Percentiles rank a stretch among this genome's conserved stretches.
phyloP scores from a whole-genome alignment of 2,797 vertebrate genomes.

The Microcaecilia unicolor region DNA sequence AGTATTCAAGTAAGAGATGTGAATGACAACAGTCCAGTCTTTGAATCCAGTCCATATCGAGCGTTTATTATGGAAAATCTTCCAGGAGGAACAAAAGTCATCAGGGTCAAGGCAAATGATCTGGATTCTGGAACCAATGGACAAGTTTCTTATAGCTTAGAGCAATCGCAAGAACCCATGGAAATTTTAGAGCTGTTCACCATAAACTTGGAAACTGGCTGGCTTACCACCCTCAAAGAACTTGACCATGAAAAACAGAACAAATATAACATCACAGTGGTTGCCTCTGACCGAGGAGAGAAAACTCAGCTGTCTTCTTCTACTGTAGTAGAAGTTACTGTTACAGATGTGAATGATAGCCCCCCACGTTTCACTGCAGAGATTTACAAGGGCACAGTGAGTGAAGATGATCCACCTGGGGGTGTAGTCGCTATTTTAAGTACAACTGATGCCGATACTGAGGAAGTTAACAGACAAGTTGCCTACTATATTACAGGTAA shows the following conservation, averaged over 20 bases:
- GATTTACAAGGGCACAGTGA: slow-evolving; percentile 96
- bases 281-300: slow-evolving; percentile 83
- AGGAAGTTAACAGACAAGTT: slow-evolving; percentile 83
- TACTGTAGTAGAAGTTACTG: slow-evolving; percentile 72
- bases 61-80: slow-evolving; percentile 87
- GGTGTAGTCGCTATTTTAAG: slow-evolving; percentile 92
- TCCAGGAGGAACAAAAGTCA: slow-evolving; percentile 72
- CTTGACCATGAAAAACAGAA: slow-evolving; percentile 76
- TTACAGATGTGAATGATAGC: slow-evolving; percentile 91
- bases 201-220: slow-evolving; percentile 82
- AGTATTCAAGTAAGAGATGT: slow-evolving; percentile 88
- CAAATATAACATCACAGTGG: slow-evolving; percentile 64
- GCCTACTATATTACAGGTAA: slow-evolving; percentile 92
- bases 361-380: slow-evolving; percentile 90
- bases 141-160: slow-evolving; percentile 79
- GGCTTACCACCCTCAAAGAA: slow-evolving; percentile 85
- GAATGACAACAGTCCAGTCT: slow-evolving; percentile 85
- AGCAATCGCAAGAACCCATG: slow-evolving; percentile 59
- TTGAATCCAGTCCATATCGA: slow-evolving; percentile 85
- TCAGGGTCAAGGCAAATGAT: slow-evolving; percentile 85
- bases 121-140: slow-evolving; percentile 84
- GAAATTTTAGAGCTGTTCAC: slow-evolving; percentile 77
- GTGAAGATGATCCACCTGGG: slow-evolving; percentile 86
- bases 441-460: slow-evolving; percentile 83
- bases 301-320: slow-evolving; percentile 68